Base-by-base conservation (phyloP, 23 tunicate genomes). In the Oikopleura vanhoeffeni region DNA sequence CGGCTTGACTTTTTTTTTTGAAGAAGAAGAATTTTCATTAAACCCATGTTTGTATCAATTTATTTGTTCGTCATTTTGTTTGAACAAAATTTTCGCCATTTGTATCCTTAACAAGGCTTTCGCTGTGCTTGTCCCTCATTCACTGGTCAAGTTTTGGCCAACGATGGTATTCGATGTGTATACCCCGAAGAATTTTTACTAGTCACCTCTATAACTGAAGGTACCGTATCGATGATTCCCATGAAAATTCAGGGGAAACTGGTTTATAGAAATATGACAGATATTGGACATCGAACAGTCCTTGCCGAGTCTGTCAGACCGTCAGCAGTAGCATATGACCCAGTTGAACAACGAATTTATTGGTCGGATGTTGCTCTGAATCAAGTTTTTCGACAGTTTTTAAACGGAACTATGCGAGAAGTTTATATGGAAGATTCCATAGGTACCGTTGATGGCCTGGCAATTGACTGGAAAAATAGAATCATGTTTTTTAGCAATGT, bases 271-370 rank as follows among this genome's bases (percentile, higher is more conserved):
- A 8, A 49, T 8, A 8, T 18, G 8, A 18, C 8, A 8, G 60
- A 49, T 49, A 18, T 49, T 18, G 18, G 18, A 8, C 18, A 40
- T 39, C 94, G 92, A 0, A 39, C 76, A 28, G 67, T 92, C 4
- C 77, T 92, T n/a, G 91, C 91, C 0, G 89, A 89, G 41, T 57
- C 94, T 60, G 41, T 85, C 42, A 92, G 89, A 64, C 97, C 97
- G n/a, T 88, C 97, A 0, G 93, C 94, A 39, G 92, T 92, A 0
- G 97, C 76, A 42, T 92, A 87, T 76, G 97, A 92, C 41, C 97
- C 97, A 1, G 71, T 84, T 0, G 90, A 92, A 4, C 77, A 91
- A 92, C 84, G 86, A 86, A 90, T 92, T 36, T 92, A 92, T 76
- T 92, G 93, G 93, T 89, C 92, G 58, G 97, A 92, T 67, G 93